Evolutionary conservation across 2,888 invertebrate species (phyloP).

Genomic region (Drosophila prolongata): DNA sequence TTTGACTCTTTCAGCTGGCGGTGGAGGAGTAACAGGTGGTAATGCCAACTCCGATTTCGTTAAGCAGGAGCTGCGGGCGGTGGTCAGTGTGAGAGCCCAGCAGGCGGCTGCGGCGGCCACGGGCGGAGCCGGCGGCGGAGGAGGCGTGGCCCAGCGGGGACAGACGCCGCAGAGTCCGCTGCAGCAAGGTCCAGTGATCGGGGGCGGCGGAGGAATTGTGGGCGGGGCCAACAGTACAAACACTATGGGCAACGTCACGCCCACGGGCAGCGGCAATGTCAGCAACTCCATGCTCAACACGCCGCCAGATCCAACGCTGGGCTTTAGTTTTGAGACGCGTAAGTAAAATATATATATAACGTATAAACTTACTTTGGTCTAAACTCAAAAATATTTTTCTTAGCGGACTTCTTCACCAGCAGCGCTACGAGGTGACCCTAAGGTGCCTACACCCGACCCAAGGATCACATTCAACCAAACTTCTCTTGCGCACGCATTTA

Average conservation of each 20-base stretch:
- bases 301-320: constrained; percentile 83
- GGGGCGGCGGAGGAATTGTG: constrained; percentile 60
- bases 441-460: constrained; percentile 78
- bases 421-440: constrained; percentile 90
- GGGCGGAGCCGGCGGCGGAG: constrained; percentile 71
- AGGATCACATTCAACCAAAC: constrained; percentile 43
- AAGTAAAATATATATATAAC: constrained; percentile 49
- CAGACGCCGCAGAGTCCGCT: constrained; percentile 84
- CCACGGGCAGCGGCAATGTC: constrained; percentile 66
- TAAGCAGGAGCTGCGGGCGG: constrained; percentile 94
- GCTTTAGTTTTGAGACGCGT: constrained; percentile 84
- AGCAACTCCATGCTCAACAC: constrained; percentile 82
- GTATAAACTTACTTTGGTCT: not conserved
- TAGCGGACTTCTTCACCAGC: constrained; percentile 90
- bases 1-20: constrained; percentile 62
- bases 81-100: constrained; percentile 91
- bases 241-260: constrained; percentile 72
- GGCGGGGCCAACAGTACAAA: constrained; percentile 81
- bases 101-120: constrained; percentile 83
- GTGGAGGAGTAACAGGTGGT: constrained; percentile 83
- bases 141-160: constrained; percentile 69
- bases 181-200: constrained; percentile 81
- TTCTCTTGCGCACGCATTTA: constrained; percentile 61
- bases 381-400: constrained; percentile 72
- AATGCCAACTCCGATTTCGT: constrained; percentile 92